Evolutionary conservation across 2,113 vertebrate genomes (phyloP).

Genomic region (Dasyurus viverrinus): DNA sequence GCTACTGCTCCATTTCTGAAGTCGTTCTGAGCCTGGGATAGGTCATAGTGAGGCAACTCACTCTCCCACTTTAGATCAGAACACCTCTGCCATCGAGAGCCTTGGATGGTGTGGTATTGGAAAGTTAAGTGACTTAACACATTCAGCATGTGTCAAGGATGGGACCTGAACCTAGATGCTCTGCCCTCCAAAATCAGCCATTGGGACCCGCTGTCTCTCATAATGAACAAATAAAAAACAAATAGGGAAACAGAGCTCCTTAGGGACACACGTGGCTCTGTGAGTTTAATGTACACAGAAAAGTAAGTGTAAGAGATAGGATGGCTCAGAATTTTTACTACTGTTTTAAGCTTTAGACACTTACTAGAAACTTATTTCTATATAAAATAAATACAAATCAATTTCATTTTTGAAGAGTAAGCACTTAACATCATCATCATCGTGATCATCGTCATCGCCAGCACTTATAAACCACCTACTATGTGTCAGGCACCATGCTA

Average conservation of each 20-base stretch:
- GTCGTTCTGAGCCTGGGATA: not conserved
- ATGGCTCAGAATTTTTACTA: not conserved
- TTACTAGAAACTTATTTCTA: not conserved
- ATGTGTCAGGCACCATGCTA: not conserved
- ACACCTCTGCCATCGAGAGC: not conserved
- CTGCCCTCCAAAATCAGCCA: not conserved
- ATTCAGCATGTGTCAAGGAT: not conserved
- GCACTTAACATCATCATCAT: not conserved
- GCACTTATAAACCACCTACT: not conserved
- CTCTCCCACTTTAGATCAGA: not conserved
- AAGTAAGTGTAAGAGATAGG: not conserved
- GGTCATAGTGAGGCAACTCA: not conserved
- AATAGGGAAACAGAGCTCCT: not conserved
- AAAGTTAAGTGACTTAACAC: not conserved
- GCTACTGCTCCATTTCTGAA: not conserved
- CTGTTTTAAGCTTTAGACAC: not conserved
- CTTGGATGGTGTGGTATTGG: not conserved
- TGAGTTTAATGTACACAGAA: not conserved
- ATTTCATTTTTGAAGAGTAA: not conserved
- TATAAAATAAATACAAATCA: not conserved
- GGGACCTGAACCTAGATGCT: not conserved
- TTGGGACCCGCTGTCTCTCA: not conserved
- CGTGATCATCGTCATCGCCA: not conserved
- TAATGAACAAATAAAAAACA: not conserved
- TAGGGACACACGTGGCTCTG: not conserved